These are phyloP conservation scores for Butorides virescens DNA, from an alignment of 2,113 vertebrate species.

Conservation along the genomic window DNA sequence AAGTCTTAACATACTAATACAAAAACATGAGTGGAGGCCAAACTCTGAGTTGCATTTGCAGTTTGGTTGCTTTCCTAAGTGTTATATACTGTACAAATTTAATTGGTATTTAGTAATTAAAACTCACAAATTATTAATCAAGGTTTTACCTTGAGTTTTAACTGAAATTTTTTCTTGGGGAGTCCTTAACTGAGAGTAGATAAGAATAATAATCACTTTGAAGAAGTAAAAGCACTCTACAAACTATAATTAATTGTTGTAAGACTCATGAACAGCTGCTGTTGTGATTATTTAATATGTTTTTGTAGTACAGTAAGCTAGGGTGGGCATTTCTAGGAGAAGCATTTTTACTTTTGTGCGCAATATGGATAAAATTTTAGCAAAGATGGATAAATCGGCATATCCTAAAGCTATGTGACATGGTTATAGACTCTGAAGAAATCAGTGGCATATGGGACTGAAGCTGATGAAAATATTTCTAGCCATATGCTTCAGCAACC, in stretches of 20 bases:
- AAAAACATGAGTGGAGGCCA: background rate
- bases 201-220: background rate
- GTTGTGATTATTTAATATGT: background rate
- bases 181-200: background rate
- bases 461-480: constrained; percentile 3
- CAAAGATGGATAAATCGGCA: background rate
- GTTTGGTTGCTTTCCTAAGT: background rate
- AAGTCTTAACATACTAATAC: background rate
- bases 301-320: background rate
- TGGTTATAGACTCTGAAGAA: background rate
- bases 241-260: accelerated
- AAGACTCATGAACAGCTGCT: background rate
- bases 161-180: background rate
- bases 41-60: background rate
- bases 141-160: background rate
- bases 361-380: background rate
- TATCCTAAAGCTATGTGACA: background rate
- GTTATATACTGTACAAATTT: background rate
- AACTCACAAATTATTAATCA: background rate
- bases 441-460: background rate
- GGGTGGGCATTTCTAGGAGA: background rate
- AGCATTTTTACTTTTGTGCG: background rate
- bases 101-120: background rate
- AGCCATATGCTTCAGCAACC: background rate
- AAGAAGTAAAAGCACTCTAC: background rate